phyloP scores from a whole-genome alignment of 2,888 invertebrate species.

The Hanleya hanleyi region DNA sequence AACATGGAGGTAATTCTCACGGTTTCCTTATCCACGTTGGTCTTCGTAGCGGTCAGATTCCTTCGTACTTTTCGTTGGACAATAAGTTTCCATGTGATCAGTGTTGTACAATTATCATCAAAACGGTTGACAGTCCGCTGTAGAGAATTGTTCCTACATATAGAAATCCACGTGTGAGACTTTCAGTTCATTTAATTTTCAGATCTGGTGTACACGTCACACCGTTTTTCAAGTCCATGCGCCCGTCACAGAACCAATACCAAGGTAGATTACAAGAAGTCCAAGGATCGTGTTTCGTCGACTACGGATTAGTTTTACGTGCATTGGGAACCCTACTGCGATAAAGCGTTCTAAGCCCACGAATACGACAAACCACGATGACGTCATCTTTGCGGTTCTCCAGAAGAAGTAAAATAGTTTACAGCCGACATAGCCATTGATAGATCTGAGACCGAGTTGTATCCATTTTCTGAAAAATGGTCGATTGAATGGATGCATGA shows the following conservation, averaged over 20 bases:
- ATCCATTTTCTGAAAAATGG: slow-evolving; percentile 39
- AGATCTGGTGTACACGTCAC: slow-evolving; percentile 36
- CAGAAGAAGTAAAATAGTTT: slow-evolving; percentile 48
- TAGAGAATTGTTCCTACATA: slow-evolving; percentile 35
- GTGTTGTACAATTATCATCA: slow-evolving; percentile 42
- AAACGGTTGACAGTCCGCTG: slow-evolving; percentile 39
- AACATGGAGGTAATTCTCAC: slow-evolving; percentile 48
- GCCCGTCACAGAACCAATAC: slow-evolving; percentile 38
- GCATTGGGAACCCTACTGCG: slow-evolving; percentile 50
- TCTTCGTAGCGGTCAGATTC: slow-evolving; percentile 10
- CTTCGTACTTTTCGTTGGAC: slow-evolving; percentile 14
- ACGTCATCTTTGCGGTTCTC: slow-evolving; percentile 49
- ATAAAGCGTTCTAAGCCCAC: slow-evolving; percentile 52
- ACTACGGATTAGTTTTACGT: slow-evolving; percentile 43
- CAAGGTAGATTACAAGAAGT: slow-evolving; percentile 35
- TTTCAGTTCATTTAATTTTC: slow-evolving; percentile 37
- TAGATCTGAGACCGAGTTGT: slow-evolving; percentile 43
- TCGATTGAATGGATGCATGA: slow-evolving; percentile 51
- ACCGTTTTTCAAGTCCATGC: slow-evolving; percentile 43
- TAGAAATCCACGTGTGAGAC: slow-evolving; percentile 20
- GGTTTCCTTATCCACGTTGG: slow-evolving; percentile 17
- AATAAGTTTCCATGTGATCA: slow-evolving; percentile 35
- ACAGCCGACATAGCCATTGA: slow-evolving; percentile 39
- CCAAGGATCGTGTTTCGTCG: slow-evolving; percentile 29
- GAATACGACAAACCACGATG: slow-evolving; percentile 54